These are phyloP conservation scores for Mirza zaza DNA, from an alignment of 2,113 vertebrate genomes.

Conservation along the genomic window DNA sequence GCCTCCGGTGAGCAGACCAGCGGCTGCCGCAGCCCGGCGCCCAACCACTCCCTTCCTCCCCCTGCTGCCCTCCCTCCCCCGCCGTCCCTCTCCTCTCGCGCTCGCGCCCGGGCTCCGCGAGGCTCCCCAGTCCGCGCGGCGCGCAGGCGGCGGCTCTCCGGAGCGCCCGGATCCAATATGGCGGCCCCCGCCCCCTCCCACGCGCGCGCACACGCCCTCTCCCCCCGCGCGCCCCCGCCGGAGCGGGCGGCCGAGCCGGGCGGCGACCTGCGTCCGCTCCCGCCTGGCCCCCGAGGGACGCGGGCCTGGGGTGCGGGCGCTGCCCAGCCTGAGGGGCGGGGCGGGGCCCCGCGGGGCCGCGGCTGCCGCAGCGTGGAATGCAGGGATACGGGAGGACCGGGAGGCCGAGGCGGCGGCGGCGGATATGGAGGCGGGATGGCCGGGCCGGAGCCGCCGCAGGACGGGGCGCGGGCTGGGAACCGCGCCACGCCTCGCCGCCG, in stretches of 20 bases:
- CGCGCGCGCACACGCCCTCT: neutral
- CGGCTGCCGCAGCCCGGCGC: slow-evolving; percentile 66
- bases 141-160: slow-evolving; percentile 62
- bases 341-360: neutral
- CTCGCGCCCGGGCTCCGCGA: slow-evolving; percentile 65
- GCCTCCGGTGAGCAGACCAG: neutral
- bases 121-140: slow-evolving; percentile 44
- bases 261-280: slow-evolving; percentile 4
- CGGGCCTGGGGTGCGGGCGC: neutral
- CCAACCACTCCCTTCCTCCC: slow-evolving; percentile 74
- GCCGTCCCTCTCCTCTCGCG: slow-evolving; percentile 66
- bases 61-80: slow-evolving; percentile 47
- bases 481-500: neutral
- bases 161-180: slow-evolving; percentile 79
- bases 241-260: slow-evolving; percentile 55
- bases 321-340: slow-evolving; percentile 48
- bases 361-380: slow-evolving; percentile 70
- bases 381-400: slow-evolving; percentile 80
- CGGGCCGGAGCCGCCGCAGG: neutral
- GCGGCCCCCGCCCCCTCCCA: slow-evolving; percentile 68
- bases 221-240: neutral
- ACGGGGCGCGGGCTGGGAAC: neutral
- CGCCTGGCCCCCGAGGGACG: slow-evolving; percentile 34
- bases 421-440: neutral
- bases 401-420: neutral